These are phyloP conservation scores for Actias luna DNA, from an alignment of 2,888 invertebrate genomes.

Conservation along the genomic window DNA sequence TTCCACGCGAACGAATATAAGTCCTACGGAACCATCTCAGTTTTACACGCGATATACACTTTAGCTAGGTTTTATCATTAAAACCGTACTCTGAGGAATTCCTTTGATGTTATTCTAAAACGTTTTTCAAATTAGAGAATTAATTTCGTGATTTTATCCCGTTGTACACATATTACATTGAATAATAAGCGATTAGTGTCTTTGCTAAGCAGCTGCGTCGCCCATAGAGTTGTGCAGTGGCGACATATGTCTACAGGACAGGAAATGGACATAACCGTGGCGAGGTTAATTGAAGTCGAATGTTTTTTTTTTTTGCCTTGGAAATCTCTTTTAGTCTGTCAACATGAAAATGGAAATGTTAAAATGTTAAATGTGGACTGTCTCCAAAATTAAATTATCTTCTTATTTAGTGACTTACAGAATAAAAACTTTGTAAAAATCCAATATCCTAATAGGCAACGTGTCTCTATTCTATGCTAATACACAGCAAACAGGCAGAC, in stretches of 20 bases:
- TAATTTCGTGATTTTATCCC: slow-evolving; percentile 37
- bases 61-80: slow-evolving; percentile 4
- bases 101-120: slow-evolving; percentile 39
- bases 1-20: too few relatives aligned
- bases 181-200: slow-evolving; percentile 41
- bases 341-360: neutral
- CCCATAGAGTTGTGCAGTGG: slow-evolving; percentile 24
- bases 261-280: slow-evolving; percentile 28
- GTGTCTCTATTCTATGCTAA: too few relatives aligned
- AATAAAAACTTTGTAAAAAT: too few relatives aligned
- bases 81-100: slow-evolving; percentile 4
- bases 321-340: slow-evolving; percentile 3
- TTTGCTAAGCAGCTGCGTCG: slow-evolving; percentile 30
- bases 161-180: slow-evolving; percentile 34
- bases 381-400: too few relatives aligned
- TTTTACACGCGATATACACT: neutral
- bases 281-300: slow-evolving; percentile 5
- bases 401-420: too few relatives aligned
- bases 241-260: slow-evolving; percentile 21
- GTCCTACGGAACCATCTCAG: neutral
- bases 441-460: too few relatives aligned
- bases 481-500: too few relatives aligned
- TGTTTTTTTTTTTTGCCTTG: neutral
- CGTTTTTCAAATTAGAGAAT: slow-evolving; percentile 30
- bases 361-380: too few relatives aligned